A percentile compares a stretch with the other conserved stretches of the same genome.
Conservation (phyloP, 2,113 vertebrate genomes). For the Ciconia maguari region DNA sequence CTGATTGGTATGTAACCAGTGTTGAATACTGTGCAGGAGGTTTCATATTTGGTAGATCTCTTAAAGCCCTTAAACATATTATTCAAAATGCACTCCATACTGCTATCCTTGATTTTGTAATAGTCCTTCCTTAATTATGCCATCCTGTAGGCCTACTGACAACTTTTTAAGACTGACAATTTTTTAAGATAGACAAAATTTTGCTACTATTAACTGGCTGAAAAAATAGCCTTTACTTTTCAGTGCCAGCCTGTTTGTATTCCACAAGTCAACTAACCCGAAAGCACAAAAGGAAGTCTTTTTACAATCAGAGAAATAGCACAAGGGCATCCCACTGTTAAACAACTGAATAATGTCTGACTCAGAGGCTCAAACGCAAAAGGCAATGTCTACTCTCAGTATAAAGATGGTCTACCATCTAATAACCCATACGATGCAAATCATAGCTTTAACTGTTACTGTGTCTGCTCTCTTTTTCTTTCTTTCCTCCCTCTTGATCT, state of each 20-base stretch:
- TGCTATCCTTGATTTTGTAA: not conserved
- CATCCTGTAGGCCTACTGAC: not conserved
- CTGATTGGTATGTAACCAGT: not conserved
- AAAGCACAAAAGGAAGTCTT: not conserved
- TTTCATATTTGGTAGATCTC: not conserved
- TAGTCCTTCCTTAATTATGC: not conserved
- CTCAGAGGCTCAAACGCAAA: not conserved
- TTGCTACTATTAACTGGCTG: not conserved
- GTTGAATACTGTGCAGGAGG: not conserved
- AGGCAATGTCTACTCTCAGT: not conserved
- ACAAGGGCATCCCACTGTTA: not conserved
- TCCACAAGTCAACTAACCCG: not conserved
- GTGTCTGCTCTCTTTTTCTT: not conserved
- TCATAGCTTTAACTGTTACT: not conserved
- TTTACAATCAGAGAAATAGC: not conserved
- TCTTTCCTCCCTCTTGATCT: not conserved
- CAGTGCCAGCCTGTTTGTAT: conserved; percentile 19
- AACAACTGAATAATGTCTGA: not conserved
- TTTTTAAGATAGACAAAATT: not conserved
- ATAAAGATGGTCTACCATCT: not conserved
- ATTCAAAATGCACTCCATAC: not conserved
- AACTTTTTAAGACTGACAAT: not conserved
- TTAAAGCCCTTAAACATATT: not conserved
- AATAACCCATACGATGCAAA: conserved; percentile 1
- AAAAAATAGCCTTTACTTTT: not conserved